Evolutionary conservation across 2,888 invertebrate genomes (phyloP).

Genomic region (Stenotaenia linearis): DNA sequence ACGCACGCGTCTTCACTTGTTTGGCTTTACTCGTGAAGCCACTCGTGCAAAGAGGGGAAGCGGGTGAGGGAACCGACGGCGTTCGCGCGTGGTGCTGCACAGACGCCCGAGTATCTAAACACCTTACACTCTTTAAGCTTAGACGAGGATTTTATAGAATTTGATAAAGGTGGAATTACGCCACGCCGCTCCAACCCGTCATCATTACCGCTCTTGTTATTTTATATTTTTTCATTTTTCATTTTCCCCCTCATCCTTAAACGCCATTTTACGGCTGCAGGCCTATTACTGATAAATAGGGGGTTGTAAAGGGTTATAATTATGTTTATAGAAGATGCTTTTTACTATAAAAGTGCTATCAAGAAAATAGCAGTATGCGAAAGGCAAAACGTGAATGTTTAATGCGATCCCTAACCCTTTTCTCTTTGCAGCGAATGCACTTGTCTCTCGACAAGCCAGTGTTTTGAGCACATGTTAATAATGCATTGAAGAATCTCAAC

Average conservation of each 20-base stretch:
- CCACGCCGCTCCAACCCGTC: neutral
- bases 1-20: neutral
- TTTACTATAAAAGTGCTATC: neutral
- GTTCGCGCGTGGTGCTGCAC: neutral
- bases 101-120: neutral
- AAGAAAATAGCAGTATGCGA: neutral
- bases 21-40: slow-evolving; percentile 11
- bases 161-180: neutral
- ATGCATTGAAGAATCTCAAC: slow-evolving; percentile 3
- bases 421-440: too few species aligned
- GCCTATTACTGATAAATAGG: neutral
- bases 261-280: neutral
- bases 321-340: neutral
- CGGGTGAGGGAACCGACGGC: neutral
- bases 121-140: neutral
- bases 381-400: neutral
- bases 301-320: slow-evolving; percentile 12
- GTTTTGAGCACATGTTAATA: slow-evolving; percentile 5
- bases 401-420: neutral
- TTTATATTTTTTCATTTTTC: neutral
- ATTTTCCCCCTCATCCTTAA: neutral
- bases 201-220: neutral
- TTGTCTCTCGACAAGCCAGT: neutral
- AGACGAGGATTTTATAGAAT: neutral
- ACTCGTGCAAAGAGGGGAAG: neutral